Base-by-base conservation (phyloP, 2,888 invertebrate genomes). In the Parnassius glacialis region DNA sequence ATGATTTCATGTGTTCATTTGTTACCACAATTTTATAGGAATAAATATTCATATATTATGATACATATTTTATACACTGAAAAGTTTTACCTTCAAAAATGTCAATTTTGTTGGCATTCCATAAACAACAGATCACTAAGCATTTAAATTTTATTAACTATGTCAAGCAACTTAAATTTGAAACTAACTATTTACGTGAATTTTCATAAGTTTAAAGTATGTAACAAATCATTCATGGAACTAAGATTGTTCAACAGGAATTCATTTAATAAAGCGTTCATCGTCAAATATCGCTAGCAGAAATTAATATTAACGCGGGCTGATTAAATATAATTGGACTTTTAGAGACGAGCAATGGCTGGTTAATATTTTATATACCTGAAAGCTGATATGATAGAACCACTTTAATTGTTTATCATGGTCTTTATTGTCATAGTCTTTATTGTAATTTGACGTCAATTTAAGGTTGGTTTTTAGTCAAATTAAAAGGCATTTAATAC, bases 301-400 rank as follows among this genome's bases (percentile, higher is more conserved):
- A 73, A 74, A 81, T 82, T 81, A 83, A 81, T 82, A 80, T 81
- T 79, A 81, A 79, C 74, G 74, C 74, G 72, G 70, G 72, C 72
- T 78, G 75, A 82, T 83, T 78, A 79, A 79, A 79, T 59, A 59
- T 59, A 52, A 62, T 55, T 59, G 52, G 51, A 62, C 59, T 59
- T 62, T 59, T 52, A 59, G 52, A 52, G 55, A 62, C 55, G 55
- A 58, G 59, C 44, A 59, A 55, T 59, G 55, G 62, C 62, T 58
- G 59, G 47, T 50, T 59, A 42, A 62, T 62, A 59, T 62, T 59
- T 62, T 62, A 62, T 62, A 59, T 62, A 62, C 62, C 59, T 59
- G 54, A 55, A 62, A 55, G 59, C 58, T 62, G n/a, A n/a, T n/a
- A 59, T 58, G 58, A 62, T 62, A 55, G 53, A 57, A 42, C 55